Conservation (phyloP, 1,140 invertebrate species). For the Diachasmimorpha longicaudata region DNA sequence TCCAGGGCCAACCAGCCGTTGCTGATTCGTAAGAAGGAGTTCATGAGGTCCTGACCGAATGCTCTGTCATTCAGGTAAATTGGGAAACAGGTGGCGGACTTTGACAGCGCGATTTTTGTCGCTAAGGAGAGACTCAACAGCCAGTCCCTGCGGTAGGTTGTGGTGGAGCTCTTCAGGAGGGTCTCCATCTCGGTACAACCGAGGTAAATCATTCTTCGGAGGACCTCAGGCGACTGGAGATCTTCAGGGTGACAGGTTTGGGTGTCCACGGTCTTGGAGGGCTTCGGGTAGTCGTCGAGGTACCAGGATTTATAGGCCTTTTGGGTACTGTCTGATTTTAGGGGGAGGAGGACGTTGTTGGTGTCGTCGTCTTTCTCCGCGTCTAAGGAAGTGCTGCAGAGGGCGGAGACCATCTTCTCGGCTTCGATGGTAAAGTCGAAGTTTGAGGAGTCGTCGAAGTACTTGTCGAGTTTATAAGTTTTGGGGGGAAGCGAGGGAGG, state of each 20-base stretch:
- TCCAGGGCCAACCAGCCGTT: conserved; percentile 57
- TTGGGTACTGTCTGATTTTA: neutral
- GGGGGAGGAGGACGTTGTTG: neutral
- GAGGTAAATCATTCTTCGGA: conserved; percentile 46
- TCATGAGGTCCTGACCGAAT: conserved; percentile 49
- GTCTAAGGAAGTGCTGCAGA: conserved; percentile 50
- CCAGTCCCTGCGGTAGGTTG: conserved; percentile 37
- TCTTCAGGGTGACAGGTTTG: conserved; percentile 1
- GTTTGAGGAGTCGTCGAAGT: conserved; percentile 50
- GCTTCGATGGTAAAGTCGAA: conserved; percentile 57
- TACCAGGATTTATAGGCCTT: conserved; percentile 30
- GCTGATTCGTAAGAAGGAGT: conserved; percentile 49
- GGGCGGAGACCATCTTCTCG: conserved; percentile 55
- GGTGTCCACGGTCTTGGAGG: neutral
- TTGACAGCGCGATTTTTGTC: conserved; percentile 49
- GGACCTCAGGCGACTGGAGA: conserved; percentile 30
- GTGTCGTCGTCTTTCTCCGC: conserved; percentile 34
- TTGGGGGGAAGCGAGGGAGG: neutral
- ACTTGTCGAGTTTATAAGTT: conserved; percentile 1
- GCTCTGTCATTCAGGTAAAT: conserved; percentile 46
- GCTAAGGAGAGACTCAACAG: conserved; percentile 44
- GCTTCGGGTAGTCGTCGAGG: conserved; percentile 31
- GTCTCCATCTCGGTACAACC: conserved; percentile 50
- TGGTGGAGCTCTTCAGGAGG: conserved; percentile 35
- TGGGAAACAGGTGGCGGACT: conserved; percentile 50